Base-by-base conservation (phyloP, 2,113 vertebrate genomes). In the Sigmodon hispidus region DNA sequence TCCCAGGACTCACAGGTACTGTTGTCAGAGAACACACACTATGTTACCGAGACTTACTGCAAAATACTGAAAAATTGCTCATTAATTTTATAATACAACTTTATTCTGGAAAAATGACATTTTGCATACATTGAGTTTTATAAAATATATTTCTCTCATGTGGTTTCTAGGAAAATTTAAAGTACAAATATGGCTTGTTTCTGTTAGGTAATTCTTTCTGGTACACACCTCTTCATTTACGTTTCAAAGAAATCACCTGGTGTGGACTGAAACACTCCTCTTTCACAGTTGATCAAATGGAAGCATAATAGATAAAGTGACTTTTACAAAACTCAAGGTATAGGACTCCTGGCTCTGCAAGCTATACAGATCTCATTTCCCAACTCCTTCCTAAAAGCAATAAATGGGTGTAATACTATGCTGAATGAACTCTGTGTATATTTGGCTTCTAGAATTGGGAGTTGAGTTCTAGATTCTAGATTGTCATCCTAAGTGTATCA, bases 331-430 rank as follows among this genome's bases (percentile, higher is more conserved):
- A 26, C 34, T 70, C 36, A 69, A 79, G 59, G 59, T n/a, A 26
- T 2, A 15, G 15, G 19, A 19, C 15, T 22, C 12, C 73, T 40
- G 9, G 57, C 21, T 15, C 70, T 21, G 10, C 1, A 21, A 36
- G 9, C 55, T 26, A 5, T 4, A 2, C 15, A 8, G 55, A 36
- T 73, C 13, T 15, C 79, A 19, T 6, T 36, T 9, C 43, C 12
- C 15, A 50, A 36, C 40, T 52, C 2, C 43, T 45, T 3, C 61
- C 3, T 16, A 43, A 36, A 79, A 69, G 10, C 19, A 19, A 52
- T 59, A 21, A 15, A 9, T 19, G 36, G 24, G 0, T 13, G 15
- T 29, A 16, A 26, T 40, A 1, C 7, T 0, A 0, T 31, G 17
- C 2, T 15, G 10, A 45, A 0, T 3, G 0, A 9, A 7, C 7